Evolutionary conservation across 1,140 invertebrate species (phyloP), one percentile per base, ranked within the genome.

Genomic region (Goniozus legneri): DNA sequence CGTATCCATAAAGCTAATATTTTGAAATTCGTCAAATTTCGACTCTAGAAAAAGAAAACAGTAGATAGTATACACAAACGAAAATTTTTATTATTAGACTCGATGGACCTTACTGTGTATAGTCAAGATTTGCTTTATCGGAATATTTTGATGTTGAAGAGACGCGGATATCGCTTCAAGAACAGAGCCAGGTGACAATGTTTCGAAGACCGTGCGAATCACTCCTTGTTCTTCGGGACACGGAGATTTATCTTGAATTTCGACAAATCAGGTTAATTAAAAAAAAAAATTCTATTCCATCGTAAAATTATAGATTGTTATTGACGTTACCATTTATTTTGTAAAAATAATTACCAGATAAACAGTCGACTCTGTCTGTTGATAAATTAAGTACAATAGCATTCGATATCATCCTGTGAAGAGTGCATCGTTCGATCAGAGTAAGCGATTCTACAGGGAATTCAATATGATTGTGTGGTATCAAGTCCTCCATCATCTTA

Each of bases 141-240:
- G 54, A 8, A 82, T 76, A 41, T 72, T 71, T 52, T 83, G 79
- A 7, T 73, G 67, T 47, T 84, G 76, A 4, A 84, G 65, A 10
- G 79, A 75, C 1, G 84, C 73, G 2, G 81, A 78, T 22, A 84
- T 69, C 0, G 76, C 81, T 4, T 77, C 67, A 20, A 85, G 69
- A 7, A 85, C 47, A n/a, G 73, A 73, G 3, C 82, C 82, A 8
- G 75, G 67, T 12, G 82, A 69, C 50, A 84, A 65, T 0, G 80
- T 74, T 1, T 81, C 82, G 72, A 79, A 82, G 2, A 70, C 60
- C 2, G 80, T 82, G 53, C 79, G 65, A 7, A 84, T 66, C 1
- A 83, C 78, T 4, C 83, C 82, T 14, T 77, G 72, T 70, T 84
- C 81, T 42, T 79, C 76, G 3, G 81, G 80, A 61, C 82, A 84